Conservation (phyloP, 1,140 invertebrate genomes). For the Plodia interpunctella region DNA sequence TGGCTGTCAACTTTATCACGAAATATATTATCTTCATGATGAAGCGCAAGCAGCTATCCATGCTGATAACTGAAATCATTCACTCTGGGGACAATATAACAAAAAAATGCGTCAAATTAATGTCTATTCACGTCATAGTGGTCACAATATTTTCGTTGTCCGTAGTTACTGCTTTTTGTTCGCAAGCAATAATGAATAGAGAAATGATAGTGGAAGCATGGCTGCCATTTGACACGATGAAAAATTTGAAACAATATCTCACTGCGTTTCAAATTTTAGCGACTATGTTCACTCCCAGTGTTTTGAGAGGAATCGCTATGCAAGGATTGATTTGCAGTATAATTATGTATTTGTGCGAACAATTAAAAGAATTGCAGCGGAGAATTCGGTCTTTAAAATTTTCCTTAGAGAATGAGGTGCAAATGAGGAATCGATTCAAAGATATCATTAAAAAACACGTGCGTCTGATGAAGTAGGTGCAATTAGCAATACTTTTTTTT, state of each 20-base stretch:
- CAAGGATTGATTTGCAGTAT: slow-evolving; percentile 56
- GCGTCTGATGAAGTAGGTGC: slow-evolving; percentile 46
- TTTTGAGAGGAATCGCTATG: slow-evolving; percentile 48
- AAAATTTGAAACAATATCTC: slow-evolving; percentile 40
- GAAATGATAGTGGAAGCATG: slow-evolving; percentile 53
- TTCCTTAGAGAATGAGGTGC: slow-evolving; percentile 27
- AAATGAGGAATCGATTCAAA: slow-evolving; percentile 41
- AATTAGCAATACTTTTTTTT: no score
- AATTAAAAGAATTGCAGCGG: slow-evolving; percentile 45
- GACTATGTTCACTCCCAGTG: slow-evolving; percentile 34
- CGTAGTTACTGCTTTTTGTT: slow-evolving; percentile 34
- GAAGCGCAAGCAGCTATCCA: slow-evolving; percentile 35
- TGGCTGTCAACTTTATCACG: slow-evolving; percentile 47
- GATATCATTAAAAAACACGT: slow-evolving; percentile 54
- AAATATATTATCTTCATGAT: slow-evolving; percentile 48
- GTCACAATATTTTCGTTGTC: slow-evolving; percentile 32
- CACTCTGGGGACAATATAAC: slow-evolving; percentile 47
- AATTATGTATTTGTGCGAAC: slow-evolving; percentile 62
- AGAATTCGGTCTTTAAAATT: slow-evolving; percentile 38
- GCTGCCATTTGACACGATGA: slow-evolving; percentile 54
- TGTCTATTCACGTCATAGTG: slow-evolving; percentile 38
- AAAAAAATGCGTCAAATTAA: slow-evolving; percentile 35
- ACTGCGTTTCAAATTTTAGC: slow-evolving; percentile 41
- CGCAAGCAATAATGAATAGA: slow-evolving; percentile 37
- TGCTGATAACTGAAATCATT: slow-evolving; percentile 43